Conservation (phyloP, 2,888 invertebrate species). For the Xanthorhoe designata region DNA sequence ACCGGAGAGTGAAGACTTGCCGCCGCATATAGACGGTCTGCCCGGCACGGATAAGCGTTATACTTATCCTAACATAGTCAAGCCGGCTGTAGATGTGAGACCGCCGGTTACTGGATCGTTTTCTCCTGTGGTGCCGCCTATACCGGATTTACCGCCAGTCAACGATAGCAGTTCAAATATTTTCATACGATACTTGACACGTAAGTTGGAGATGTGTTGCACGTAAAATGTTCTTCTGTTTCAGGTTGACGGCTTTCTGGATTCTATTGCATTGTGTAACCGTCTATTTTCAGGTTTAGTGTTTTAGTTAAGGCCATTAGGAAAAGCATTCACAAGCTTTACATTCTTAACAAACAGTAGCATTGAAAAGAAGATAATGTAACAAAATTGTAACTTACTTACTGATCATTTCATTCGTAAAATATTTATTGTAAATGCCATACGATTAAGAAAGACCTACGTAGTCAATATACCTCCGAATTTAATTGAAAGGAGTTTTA, state of each 20-base stretch:
- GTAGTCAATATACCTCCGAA: too few species aligned
- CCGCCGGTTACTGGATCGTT: conserved; percentile 56
- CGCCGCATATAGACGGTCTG: conserved; percentile 31
- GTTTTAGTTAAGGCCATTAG: neutral
- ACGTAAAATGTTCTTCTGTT: conserved; percentile 60
- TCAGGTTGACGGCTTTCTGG: conserved; percentile 50
- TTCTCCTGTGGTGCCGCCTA: conserved; percentile 49
- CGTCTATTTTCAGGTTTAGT: neutral
- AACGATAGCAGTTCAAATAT: conserved; percentile 66
- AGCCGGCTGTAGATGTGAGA: conserved; percentile 36
- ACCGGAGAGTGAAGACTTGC: conserved; percentile 15
- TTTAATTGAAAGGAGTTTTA: neutral
- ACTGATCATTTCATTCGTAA: too few species aligned
- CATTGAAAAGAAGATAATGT: conserved; percentile 22
- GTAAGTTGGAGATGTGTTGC: conserved; percentile 62
- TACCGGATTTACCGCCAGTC: conserved; percentile 61
- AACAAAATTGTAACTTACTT: conserved; percentile 7
- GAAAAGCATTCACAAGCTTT: too few species aligned
- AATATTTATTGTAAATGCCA: too few species aligned
- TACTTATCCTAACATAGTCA: conserved; percentile 37
- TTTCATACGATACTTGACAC: conserved; percentile 79
- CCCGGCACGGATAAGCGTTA: conserved; percentile 22
- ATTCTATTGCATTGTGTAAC: neutral
- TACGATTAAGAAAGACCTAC: neutral
- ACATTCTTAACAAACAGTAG: neutral